Conservation (phyloP, 2,888 invertebrate genomes). For the Caenorhabditis afra region DNA sequence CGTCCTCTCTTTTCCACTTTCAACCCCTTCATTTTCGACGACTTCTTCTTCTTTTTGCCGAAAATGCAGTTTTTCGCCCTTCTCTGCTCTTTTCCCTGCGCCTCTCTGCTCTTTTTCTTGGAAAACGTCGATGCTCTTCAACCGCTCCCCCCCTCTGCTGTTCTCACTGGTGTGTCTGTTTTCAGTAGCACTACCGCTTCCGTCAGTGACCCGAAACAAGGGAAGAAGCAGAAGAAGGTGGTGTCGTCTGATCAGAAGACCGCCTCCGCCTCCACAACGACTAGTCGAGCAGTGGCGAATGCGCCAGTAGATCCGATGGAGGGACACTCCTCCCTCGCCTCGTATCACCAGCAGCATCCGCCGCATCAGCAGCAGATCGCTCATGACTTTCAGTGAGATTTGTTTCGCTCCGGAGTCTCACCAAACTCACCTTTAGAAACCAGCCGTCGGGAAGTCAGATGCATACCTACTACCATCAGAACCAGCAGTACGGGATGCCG, state of each 20-base stretch:
- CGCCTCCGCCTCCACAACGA: too few species aligned
- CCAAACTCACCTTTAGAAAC: too few species aligned
- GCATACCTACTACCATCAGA: slow-evolving; percentile 9
- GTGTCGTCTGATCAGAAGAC: too few species aligned
- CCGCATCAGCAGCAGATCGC: neutral
- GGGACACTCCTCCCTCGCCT: slow-evolving; percentile 56
- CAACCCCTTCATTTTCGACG: slow-evolving; percentile 11
- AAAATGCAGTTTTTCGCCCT: slow-evolving; percentile 55
- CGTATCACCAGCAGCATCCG: slow-evolving; percentile 18
- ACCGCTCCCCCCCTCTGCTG: neutral
- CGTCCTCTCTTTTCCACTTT: neutral
- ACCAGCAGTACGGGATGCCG: slow-evolving; percentile 2
- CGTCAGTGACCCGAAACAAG: too few species aligned
- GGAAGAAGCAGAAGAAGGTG: too few species aligned
- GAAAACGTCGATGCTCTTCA: neutral
- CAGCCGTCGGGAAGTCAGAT: slow-evolving; percentile 3
- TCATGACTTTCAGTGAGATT: slow-evolving; percentile 38
- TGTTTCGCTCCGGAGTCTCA: too few species aligned
- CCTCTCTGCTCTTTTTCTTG: neutral
- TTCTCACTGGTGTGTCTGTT: neutral
- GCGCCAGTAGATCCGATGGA: slow-evolving; percentile 53
- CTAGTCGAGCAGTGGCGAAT: slow-evolving; percentile 33
- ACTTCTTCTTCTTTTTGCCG: neutral
- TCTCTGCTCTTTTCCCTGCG: slow-evolving; percentile 20
- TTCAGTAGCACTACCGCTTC: neutral